A percentile compares a stretch with the other conserved stretches of the same genome.
Evolutionary conservation across 2,113 vertebrate species (phyloP).

Genomic region (Fulmarus glacialis): DNA sequence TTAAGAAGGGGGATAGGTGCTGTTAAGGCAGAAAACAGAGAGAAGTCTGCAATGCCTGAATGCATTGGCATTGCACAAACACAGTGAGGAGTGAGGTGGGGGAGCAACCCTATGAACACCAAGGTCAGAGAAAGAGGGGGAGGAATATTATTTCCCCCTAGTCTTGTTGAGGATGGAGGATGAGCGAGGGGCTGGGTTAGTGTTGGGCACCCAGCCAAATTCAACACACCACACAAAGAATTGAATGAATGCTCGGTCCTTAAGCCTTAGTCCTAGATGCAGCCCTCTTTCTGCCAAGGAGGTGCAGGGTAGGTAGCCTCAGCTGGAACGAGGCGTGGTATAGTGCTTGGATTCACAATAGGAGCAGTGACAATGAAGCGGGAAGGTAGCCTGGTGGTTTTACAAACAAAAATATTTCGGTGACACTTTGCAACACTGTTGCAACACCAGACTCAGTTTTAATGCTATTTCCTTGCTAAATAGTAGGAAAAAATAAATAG

Average conservation of each 20-base stretch:
- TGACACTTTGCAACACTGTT: neutral
- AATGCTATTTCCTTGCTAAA: neutral
- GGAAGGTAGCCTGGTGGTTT: neutral
- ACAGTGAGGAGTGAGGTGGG: accelerated
- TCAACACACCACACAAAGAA: accelerated
- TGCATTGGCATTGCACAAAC: neutral
- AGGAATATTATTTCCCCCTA: neutral
- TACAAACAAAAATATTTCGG: neutral
- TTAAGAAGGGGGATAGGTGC: neutral
- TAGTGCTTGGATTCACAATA: neutral
- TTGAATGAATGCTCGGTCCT: neutral
- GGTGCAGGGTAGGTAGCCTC: neutral
- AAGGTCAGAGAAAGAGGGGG: neutral
- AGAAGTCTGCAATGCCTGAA: neutral
- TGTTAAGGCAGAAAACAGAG: neutral
- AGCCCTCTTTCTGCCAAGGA: neutral
- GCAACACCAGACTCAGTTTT: neutral
- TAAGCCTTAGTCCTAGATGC: neutral
- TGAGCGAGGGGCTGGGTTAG: accelerated
- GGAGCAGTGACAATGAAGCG: neutral
- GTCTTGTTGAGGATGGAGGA: neutral
- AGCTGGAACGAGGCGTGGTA: accelerated
- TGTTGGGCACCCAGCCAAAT: neutral
- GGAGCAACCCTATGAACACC: neutral
- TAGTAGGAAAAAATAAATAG: neutral